A percentile compares a stretch with the other conserved stretches of the same genome.
Evolutionary conservation across 64 coral and sea anemone genomes (phyloP).

Genomic region (Montipora sp.): DNA sequence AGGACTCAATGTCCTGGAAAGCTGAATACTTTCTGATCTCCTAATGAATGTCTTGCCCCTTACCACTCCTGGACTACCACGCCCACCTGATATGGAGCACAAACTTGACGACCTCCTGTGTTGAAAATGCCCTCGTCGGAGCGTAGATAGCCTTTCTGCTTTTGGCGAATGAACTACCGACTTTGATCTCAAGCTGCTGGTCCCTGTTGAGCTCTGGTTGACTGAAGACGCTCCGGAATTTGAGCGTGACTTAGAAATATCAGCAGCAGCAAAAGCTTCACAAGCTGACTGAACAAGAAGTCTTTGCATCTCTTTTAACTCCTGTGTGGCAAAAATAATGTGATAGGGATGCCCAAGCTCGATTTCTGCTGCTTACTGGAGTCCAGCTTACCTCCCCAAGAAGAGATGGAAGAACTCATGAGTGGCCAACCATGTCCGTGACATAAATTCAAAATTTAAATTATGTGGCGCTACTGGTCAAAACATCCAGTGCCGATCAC

Average conservation of each 20-base stretch:
- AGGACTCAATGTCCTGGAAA: constrained; percentile 63
- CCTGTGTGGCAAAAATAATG: constrained; percentile 25
- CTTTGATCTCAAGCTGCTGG: constrained; percentile 43
- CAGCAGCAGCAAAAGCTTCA: constrained; percentile 87
- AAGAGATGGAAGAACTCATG: too few species aligned
- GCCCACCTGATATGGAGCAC: constrained; percentile 75
- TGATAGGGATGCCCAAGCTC: neutral
- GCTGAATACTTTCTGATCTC: constrained; percentile 86
- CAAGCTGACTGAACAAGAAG: constrained; percentile 94
- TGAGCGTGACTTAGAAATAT: constrained; percentile 89
- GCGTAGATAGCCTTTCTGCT: constrained; percentile 34
- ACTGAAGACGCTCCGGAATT: constrained; percentile 80
- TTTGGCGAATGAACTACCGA: constrained; percentile 61
- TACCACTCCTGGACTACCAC: constrained; percentile 32
- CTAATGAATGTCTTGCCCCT: constrained; percentile 26
- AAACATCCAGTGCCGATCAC: too few species aligned
- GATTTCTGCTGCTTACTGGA: too few species aligned
- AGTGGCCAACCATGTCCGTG: too few species aligned
- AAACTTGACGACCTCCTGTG: constrained; percentile 73
- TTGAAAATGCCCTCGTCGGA: constrained; percentile 51
- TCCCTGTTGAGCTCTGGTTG: constrained; percentile 32
- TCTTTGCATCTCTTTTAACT: constrained; percentile 94
- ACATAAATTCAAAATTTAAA: too few species aligned
- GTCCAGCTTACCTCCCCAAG: too few species aligned
- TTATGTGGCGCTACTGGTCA: too few species aligned